Conservation (phyloP, 2,113 vertebrate genomes). For the Heloderma charlesbogerti region DNA sequence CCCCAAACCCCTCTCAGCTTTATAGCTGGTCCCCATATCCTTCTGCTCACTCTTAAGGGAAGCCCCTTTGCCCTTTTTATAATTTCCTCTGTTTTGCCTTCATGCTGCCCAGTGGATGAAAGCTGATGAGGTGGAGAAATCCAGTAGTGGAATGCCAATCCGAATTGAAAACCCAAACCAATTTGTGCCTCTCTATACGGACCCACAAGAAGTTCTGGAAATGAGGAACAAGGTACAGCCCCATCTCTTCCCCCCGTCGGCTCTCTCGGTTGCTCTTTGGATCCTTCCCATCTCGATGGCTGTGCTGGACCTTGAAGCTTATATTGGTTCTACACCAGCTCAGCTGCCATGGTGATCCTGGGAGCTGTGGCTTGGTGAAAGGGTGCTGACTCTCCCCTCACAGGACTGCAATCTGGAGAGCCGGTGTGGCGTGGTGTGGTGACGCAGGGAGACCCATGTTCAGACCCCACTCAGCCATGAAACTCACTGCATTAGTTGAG, state of each 20-base stretch:
- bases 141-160: slow-evolving; percentile 89
- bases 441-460: not conserved
- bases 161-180: slow-evolving; percentile 97
- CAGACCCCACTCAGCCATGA: not conserved
- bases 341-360: not conserved
- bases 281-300: no score
- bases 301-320: not conserved
- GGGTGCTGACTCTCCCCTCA: no score
- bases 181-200: slow-evolving; percentile 97
- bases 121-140: slow-evolving; percentile 87
- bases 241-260: not conserved
- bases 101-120: slow-evolving; percentile 87
- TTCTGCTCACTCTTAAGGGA: not conserved
- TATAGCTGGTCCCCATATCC: not conserved
- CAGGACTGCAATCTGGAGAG: not conserved
- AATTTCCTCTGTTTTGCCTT: not conserved
- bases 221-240: slow-evolving; percentile 92
- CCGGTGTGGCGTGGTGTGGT: not conserved
- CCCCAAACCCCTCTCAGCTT: not conserved
- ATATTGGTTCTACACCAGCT: not conserved
- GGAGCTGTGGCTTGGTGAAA: no score
- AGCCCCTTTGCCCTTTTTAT: not conserved
- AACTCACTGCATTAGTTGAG: not conserved
- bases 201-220: slow-evolving; percentile 96
- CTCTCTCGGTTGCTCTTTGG: not conserved